phyloP scores from a whole-genome alignment of 2,113 vertebrate genomes.

The human region GRCh38 chr5:38273501-38274000 shows the following conservation, averaged over 20 bases:
- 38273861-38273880: not conserved
- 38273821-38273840: not conserved
- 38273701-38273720: not conserved
- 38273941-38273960: not conserved
- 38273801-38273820: no score
- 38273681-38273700: not conserved
- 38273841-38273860: not conserved
- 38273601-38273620: not conserved
- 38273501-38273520: not conserved
- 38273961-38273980: not conserved
- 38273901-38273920: not conserved
- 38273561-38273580: not conserved
- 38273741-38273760: not conserved
- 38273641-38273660: not conserved
- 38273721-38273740: not conserved
- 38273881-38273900: not conserved
- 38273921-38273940: not conserved
- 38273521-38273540: not conserved
- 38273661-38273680: no score
- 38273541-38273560: not conserved
- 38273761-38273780: not conserved
- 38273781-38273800: not conserved
- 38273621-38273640: not conserved
- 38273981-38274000: not conserved
- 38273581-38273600: not conserved